phyloP scores from a whole-genome alignment of 2,113 vertebrate species.

The Climacteris rufus region DNA sequence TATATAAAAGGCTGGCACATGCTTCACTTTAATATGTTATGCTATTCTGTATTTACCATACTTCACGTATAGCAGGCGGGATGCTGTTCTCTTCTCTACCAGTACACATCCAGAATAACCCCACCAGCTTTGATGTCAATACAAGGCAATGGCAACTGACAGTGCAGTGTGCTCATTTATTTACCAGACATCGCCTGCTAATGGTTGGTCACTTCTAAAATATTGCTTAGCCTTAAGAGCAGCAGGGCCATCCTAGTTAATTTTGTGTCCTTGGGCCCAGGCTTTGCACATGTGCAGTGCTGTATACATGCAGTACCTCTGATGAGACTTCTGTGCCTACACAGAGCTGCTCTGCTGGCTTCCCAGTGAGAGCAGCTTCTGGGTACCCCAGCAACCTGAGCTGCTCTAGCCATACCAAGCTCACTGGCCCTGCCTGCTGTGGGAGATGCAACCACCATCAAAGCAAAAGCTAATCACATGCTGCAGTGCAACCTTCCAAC shows the following conservation, averaged over 20 bases:
- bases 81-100: not conserved
- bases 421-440: not conserved
- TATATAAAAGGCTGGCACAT: not conserved
- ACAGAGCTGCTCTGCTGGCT: fast-evolving
- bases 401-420: not conserved
- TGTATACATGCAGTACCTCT: fast-evolving
- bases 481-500: not conserved
- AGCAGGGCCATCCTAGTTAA: not conserved
- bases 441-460: not conserved
- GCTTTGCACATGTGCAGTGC: not conserved
- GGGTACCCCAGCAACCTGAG: not conserved
- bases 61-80: not conserved
- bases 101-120: not conserved
- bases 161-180: not conserved
- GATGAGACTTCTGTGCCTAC: not conserved
- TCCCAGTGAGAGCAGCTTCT: fast-evolving
- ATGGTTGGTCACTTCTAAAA: not conserved
- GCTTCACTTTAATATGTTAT: not conserved
- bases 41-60: not conserved
- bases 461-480: not conserved
- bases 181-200: not conserved
- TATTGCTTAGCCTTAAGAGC: not conserved
- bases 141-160: not conserved
- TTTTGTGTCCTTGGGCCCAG: not conserved
- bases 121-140: not conserved